Base-by-base conservation (phyloP, 53 echinoderm and acorn worm species). In the Holothuria scabra region DNA sequence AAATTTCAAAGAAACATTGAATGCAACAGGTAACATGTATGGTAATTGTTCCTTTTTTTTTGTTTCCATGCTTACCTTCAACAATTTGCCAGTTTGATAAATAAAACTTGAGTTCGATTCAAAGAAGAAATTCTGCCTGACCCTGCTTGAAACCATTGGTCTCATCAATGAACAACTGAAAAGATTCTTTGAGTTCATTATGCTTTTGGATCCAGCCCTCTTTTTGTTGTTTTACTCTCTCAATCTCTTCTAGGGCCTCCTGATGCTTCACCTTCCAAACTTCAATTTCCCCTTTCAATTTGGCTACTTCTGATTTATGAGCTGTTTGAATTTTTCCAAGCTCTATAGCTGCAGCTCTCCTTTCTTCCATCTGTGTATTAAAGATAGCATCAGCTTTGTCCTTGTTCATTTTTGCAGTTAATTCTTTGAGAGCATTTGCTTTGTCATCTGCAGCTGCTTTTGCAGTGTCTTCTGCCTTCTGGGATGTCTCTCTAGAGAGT, bases 81-180 rank as follows among this genome's bases (percentile, higher is more conserved):
- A 52, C 52, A 52, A 3, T 48, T 48, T 48, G 14, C 48, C 48
- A 12, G 48, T 52, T 18, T 52, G 14, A 52, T 52, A 18, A 52
- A 16, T 10, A 44, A 14, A 52, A 8, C 0, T 1, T 16, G 52
- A 3, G 3, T 52, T 48, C 52, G 16, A 52, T 52, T 81, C 25
- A 81, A 33, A 81, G 37, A 41, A 81, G 32, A 74, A 97, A 97
- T 32, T 97, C 97, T 2, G 97, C 97, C 65, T 97, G 97, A 5
- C 97, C 97, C 32, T 86, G 60, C 13, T 87, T 74, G 82, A 97
- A 97, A 4, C 97, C 97, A 20, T 82, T 85, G 4, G 93, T 93
- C 61, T 94, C 90, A 70, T 97, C 87, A 64, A 97, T 97, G 67
- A 97, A 97, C 12, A 70, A 74, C 85, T 97, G 97, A 62, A 88